Evolutionary conservation across 2,888 invertebrate species (phyloP).

Genomic region (Pachymerium ferrugineum): DNA sequence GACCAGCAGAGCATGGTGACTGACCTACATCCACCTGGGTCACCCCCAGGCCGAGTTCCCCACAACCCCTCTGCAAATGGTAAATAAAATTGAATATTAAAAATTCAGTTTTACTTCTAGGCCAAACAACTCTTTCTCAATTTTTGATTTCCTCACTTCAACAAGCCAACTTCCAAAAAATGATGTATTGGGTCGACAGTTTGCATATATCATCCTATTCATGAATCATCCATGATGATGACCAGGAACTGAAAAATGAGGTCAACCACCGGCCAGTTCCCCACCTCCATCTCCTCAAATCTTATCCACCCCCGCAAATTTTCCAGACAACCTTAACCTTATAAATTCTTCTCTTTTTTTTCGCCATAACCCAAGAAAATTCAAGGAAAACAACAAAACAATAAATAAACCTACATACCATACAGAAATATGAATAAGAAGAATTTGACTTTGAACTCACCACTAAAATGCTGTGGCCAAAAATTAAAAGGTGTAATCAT

Average conservation of each 20-base stretch:
- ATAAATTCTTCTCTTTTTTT: too few relatives aligned
- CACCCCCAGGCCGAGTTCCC: constrained; percentile 27
- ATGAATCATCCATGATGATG: constrained; percentile 27
- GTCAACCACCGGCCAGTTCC: constrained; percentile 23
- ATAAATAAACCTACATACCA: too few relatives aligned
- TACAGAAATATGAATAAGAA: too few relatives aligned
- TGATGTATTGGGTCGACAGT: constrained; percentile 6
- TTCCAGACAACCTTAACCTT: neutral
- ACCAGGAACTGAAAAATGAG: constrained; percentile 24
- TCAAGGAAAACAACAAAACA: too few relatives aligned
- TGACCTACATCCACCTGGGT: constrained; percentile 12
- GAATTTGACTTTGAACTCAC: too few relatives aligned
- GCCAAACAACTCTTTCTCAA: neutral
- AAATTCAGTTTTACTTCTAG: too few relatives aligned
- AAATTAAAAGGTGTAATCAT: neutral
- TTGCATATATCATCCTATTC: neutral
- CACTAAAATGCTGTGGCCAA: neutral
- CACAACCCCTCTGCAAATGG: neutral
- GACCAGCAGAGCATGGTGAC: constrained; percentile 20
- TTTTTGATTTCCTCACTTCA: neutral
- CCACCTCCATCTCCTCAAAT: neutral
- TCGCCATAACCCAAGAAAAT: too few relatives aligned
- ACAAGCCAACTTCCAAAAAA: neutral
- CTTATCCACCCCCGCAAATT: neutral
- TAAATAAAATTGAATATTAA: too few relatives aligned